A percentile compares a stretch with the other conserved stretches of the same genome.
Conservation (phyloP, 2,888 invertebrate species). For the Spilosoma lubricipeda region DNA sequence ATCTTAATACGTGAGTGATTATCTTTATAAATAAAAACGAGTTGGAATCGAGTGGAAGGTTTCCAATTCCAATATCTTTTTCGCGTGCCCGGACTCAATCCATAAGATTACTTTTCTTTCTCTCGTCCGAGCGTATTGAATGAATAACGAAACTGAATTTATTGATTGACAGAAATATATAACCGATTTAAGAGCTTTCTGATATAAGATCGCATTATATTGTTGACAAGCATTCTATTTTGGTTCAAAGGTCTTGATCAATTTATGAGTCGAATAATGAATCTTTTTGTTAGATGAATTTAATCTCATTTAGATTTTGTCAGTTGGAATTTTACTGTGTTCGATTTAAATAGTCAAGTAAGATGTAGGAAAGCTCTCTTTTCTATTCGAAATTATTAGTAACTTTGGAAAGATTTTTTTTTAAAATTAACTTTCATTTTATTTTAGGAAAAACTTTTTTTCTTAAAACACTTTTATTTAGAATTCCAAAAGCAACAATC, state of each 20-base stretch:
- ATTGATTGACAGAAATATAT: slow-evolving; percentile 68
- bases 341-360: background rate
- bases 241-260: slow-evolving; percentile 17
- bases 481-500: background rate
- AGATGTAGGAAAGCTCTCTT: background rate
- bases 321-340: background rate
- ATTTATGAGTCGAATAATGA: background rate
- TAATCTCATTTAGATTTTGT: background rate
- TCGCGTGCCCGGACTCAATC: slow-evolving; percentile 75
- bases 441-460: background rate
- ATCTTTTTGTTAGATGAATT: background rate
- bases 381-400: background rate
- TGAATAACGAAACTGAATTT: slow-evolving; percentile 69
- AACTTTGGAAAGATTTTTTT: too few relatives aligned
- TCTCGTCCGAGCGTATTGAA: slow-evolving; percentile 67
- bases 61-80: slow-evolving; percentile 76
- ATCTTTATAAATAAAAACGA: slow-evolving; percentile 66
- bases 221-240: slow-evolving; percentile 29
- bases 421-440: too few relatives aligned
- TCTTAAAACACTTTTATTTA: background rate
- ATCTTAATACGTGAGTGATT: slow-evolving; percentile 60
- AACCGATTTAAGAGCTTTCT: slow-evolving; percentile 56
- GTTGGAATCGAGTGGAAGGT: slow-evolving; percentile 68
- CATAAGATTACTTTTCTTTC: slow-evolving; percentile 72
- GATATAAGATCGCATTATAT: slow-evolving; percentile 26